These are phyloP conservation scores for Theristicus caerulescens DNA, from an alignment of 2,113 vertebrate genomes.

Conservation along the genomic window DNA sequence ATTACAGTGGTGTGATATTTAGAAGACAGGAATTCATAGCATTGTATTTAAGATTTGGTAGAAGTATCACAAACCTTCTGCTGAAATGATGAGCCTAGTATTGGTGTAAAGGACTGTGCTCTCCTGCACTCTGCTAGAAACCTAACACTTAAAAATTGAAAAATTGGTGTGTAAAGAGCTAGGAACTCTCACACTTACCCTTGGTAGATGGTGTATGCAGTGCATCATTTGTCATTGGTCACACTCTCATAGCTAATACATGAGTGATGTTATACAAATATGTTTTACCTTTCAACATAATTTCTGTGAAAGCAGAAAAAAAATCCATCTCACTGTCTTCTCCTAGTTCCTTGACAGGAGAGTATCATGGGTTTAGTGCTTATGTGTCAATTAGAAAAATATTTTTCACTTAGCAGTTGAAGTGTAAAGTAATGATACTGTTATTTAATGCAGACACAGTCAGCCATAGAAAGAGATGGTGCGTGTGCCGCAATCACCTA, in stretches of 20 bases:
- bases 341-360: not conserved
- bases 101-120: accelerated
- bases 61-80: not conserved
- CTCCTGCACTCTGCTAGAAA: not conserved
- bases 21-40: not conserved
- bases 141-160: not conserved
- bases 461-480: not conserved
- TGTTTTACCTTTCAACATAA: not conserved
- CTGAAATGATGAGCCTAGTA: not conserved
- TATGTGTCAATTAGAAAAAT: not conserved
- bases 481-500: not conserved
- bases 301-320: not conserved
- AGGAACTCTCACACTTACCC: not conserved
- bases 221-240: not conserved
- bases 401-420: not conserved
- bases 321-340: not conserved
- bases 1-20: not conserved
- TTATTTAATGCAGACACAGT: not conserved
- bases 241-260: not conserved
- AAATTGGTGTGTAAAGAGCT: not conserved
- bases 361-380: not conserved
- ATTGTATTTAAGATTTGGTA: not conserved
- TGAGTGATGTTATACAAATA: not conserved
- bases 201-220: not conserved
- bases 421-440: not conserved